Base-by-base conservation (phyloP, 2,797 vertebrate species). In the Gallinago nigripennis region DNA sequence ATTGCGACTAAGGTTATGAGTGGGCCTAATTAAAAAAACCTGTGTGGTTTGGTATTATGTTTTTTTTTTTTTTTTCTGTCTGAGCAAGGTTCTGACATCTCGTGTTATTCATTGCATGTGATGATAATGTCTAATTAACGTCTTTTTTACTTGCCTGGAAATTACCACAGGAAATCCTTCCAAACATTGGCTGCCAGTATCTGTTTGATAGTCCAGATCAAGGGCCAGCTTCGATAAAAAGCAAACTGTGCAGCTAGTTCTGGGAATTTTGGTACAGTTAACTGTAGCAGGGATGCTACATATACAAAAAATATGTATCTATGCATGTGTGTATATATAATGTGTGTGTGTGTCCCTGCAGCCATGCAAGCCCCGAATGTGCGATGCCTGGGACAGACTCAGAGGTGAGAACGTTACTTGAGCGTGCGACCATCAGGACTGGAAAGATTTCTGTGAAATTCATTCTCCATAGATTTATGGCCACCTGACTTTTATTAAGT, bases 241-340 rank as follows among this genome's bases (percentile, higher is more conserved):
- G 3, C 19, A 33, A 37, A 28, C 30, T 71, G 37, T 51, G 35
- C 33, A 19, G 17, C 46, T 53, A 41, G 2, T 71, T 78, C 61
- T 20, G 12, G 37, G 28, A 69, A 21, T 90, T 90, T 83, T 8
- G 4, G 14, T 79, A 11, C 1, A 3, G 30, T 63, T 81, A 69
- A 33, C 13, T 4, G 1, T 20, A 35, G 43, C 1, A 0, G 9
- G 33, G 16, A 13, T 61, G 8, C 7, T 72, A 61, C 7, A 0
- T 63, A 0, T 10, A 3, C 12, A 3, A 41, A 41, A 41, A 41
- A 41, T 41, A 41, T 41, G 41, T 41, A 9, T 30, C 9, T 18
- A 8, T 61, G 57, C 39, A 14, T 37, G 57, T 58, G 21, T 4
- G 19, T 51, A 35, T 35, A 30, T 17, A 17, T 16, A 2, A 8